Conservation (phyloP, 2,113 vertebrate genomes). For the Cyanoliseus patagonus region DNA sequence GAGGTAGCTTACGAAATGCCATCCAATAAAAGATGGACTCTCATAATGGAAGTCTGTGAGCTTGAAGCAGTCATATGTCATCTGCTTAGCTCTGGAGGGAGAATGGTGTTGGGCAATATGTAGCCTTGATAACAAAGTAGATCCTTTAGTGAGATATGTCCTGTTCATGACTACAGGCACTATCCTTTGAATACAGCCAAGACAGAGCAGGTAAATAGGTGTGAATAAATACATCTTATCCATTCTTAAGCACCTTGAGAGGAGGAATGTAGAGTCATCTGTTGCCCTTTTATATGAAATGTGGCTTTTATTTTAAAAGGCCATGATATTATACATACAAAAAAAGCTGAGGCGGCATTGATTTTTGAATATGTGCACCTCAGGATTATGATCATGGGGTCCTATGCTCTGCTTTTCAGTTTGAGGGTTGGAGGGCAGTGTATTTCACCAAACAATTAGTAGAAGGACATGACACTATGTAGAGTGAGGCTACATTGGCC, state of each 20-base stretch:
- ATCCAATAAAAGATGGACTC: background rate
- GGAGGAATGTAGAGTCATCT: background rate
- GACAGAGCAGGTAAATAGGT: background rate
- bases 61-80: background rate
- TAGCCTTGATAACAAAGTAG: background rate
- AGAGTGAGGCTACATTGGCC: background rate
- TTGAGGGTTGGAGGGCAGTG: background rate
- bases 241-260: background rate
- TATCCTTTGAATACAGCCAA: background rate
- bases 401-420: background rate
- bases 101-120: background rate
- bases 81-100: background rate
- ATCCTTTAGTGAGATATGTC: background rate
- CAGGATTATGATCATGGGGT: background rate
- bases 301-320: background rate
- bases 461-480: background rate
- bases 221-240: background rate
- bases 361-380: background rate
- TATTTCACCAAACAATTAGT: background rate
- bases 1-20: background rate
- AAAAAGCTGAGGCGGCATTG: background rate
- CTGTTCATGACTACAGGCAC: background rate
- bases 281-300: background rate
- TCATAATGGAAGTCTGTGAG: conserved; percentile 25
- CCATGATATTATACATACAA: background rate